Base-by-base conservation (phyloP, 2,888 invertebrate genomes). In the Melanargia galathea region DNA sequence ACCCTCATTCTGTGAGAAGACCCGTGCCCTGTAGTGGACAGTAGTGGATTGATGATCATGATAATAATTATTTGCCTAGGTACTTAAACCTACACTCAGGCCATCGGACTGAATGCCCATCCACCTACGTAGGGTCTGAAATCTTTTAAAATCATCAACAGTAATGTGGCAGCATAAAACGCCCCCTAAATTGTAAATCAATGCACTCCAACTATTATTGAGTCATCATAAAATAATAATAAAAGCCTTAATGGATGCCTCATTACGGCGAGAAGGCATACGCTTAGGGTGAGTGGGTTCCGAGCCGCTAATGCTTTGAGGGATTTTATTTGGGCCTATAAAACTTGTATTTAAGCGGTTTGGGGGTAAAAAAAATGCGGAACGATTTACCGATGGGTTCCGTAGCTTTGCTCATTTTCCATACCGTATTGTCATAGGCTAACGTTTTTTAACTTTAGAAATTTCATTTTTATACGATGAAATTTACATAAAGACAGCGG, bases 241-340 rank as follows among this genome's bases (percentile, higher is more conserved):
- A 71, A 70, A 67, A 60, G 35, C 59, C 45, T 62, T 69, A 67
- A 65, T 61, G 33, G 38, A 45, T 22, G 45, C 54, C 60, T 64
- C 64, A 63, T 67, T 67, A 64, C 20, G 56, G 43, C 16, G 63
- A 60, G 61, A 46, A 54, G 46, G 54, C 61, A 45, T 48, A 51
- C 49, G 52, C 43, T 43, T 16, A 45, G 56, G 65, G 63, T 48
- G 57, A 62, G 65, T 63, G 64, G 64, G 57, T 59, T 59, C 58
- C 18, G 35, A 58, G 62, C 58, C 64, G 62, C 62, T 64, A 64
- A 71, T 66, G 63, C 59, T 48, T 59, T 62, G 35, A 22, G 26
- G 45, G 51, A 62, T 71, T 71, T 72, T 70, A 72, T 73, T 67
- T 65, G 48, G 52, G 60, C 33, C 55, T 62, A 69, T 71, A 65